Evolutionary conservation across 2,888 invertebrate genomes (phyloP), one percentile per base, ranked within the genome.

Genomic region (Hirtodrosophila alboralis): DNA sequence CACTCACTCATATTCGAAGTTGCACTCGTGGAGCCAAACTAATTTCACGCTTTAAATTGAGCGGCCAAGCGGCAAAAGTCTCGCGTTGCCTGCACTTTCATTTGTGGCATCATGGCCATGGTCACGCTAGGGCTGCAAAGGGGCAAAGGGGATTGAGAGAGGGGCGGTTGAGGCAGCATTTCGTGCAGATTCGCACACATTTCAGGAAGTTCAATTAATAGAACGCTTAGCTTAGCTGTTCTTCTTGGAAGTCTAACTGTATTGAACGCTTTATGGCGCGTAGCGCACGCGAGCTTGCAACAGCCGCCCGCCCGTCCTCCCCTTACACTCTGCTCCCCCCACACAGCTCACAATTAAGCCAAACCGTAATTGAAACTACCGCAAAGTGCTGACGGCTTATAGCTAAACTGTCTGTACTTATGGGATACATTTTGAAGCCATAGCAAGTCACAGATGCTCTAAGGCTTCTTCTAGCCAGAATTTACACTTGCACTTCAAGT

Each of bases 41-140:
- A 87, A 89, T 89, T 88, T 88, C 86, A 88, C 86, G 88, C 87
- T 88, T 86, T 79, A 79, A 87, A 88, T 84, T 87, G 87, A 72
- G 75, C 85, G 72, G 62, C 87, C 72, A 75, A 75, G 87, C 87
- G 83, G 87, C 83, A 76, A 80, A 59, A 64, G 58, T 70, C 59
- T 69, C 37, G 61, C 61, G 45, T 47, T 49, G 62, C 34, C 53
- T 63, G 70, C 73, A 73, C 72, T 73, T 74, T 73, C 74, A 52
- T 74, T 73, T 69, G 57, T 47, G 57, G 59, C 58, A n/a, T 49
- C 64, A 56, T 56, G 53, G 47, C 48, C 64, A 59, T 65, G 51
- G 51, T 65, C 65, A 60, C 51, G 65, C 56, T 53, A 52, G 54
- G 30, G 37, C 7, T 26, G 16, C 4, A 4, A 6, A 6, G 18